A percentile compares a stretch with the other conserved stretches of the same genome.
These are phyloP conservation scores for Eupsittula cactorum DNA, from an alignment of 2,113 vertebrate genomes.

Conservation along the genomic window DNA sequence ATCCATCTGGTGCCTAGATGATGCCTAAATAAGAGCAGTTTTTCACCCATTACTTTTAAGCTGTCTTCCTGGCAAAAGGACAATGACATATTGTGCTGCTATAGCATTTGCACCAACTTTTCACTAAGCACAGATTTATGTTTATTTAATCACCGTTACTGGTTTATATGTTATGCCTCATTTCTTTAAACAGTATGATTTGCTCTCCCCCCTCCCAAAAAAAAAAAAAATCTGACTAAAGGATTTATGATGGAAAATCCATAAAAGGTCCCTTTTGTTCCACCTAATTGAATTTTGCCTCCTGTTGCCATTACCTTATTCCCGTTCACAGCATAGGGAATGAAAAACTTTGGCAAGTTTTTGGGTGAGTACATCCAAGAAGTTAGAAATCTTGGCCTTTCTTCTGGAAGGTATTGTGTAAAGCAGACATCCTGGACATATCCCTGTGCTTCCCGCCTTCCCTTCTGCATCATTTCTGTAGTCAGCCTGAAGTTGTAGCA, in stretches of 20 bases:
- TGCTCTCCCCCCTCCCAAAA: rapidly evolving
- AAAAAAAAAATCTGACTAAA: background rate
- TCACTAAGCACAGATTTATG: conserved; percentile 49
- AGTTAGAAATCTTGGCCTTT: conserved; percentile 54
- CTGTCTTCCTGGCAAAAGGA: conserved; percentile 37
- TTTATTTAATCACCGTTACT: conserved; percentile 48
- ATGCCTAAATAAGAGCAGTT: background rate
- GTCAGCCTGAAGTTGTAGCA: background rate
- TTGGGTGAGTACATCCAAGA: conserved; percentile 34
- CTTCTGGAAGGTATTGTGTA: conserved; percentile 65
- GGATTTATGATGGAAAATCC: conserved; percentile 63
- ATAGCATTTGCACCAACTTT: conserved; percentile 37
- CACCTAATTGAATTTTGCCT: conserved; percentile 62
- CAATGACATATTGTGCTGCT: conserved; percentile 16
- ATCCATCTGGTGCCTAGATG: conserved; percentile 3
- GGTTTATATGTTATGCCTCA: conserved; percentile 51
- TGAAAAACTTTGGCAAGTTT: conserved; percentile 58
- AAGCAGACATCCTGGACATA: conserved; percentile 34
- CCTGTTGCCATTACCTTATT: conserved; percentile 60
- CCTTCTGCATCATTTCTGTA: background rate
- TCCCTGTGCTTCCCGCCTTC: background rate
- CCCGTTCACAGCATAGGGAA: conserved; percentile 41
- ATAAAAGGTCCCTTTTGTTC: conserved; percentile 59
- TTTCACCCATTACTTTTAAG: conserved; percentile 11
- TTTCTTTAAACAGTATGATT: conserved; percentile 40